Evolutionary conservation across 2,888 invertebrate genomes (phyloP).

Genomic region (Periphyllus acericola): DNA sequence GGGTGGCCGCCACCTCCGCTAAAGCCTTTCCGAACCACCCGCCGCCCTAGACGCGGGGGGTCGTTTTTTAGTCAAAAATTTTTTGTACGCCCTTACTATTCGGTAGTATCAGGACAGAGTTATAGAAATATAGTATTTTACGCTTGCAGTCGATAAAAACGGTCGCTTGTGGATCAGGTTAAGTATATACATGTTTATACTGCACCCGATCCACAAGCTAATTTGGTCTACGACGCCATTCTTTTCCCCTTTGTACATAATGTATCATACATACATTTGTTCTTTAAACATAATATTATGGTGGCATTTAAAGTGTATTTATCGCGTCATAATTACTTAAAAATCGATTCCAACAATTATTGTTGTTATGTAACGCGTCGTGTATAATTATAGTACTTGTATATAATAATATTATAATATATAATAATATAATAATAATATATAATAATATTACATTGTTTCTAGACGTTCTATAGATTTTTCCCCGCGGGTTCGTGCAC

Average conservation of each 20-base stretch:
- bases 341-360: slow-evolving; percentile 4
- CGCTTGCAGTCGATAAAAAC: neutral
- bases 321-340: neutral
- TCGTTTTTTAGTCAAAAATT: neutral
- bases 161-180: neutral
- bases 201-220: too few species aligned
- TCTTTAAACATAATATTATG: neutral
- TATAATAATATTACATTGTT: neutral
- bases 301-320: neutral
- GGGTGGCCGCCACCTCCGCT: neutral
- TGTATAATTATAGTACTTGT: neutral
- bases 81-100: neutral
- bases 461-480: slow-evolving; percentile 11
- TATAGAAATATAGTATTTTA: neutral
- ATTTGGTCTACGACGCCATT: too few species aligned
- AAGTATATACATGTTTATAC: neutral
- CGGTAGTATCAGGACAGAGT: neutral
- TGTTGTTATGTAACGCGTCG: neutral
- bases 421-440: too few species aligned
- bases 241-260: too few species aligned
- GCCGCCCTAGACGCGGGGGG: neutral
- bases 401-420: neutral
- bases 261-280: too few species aligned
- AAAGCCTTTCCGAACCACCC: neutral
- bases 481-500: neutral